Evolutionary conservation across 2,888 invertebrate genomes (phyloP), one percentile per base, ranked within the genome.

Genomic region (Drosophila quinaria): DNA sequence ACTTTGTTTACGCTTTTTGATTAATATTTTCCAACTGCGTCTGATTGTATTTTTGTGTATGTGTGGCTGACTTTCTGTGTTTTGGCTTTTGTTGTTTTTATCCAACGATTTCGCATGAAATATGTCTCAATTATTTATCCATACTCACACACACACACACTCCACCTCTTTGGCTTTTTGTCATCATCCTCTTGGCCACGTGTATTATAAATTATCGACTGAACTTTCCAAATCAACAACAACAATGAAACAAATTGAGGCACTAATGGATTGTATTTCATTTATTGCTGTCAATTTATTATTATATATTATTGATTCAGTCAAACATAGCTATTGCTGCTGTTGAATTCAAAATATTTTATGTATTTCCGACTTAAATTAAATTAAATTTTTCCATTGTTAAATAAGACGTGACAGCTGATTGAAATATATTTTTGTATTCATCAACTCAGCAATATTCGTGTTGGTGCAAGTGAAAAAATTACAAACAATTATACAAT

Each of bases 111-210:
- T 39, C 41, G 59, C 52, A 54, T 71, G 80, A 78, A 72, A 83
- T 86, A 80, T 83, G 66, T 74, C 87, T 83, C 70, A 80, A 89
- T 89, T 89, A 85, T 80, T 76, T 81, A 89, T 76, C 42, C 50
- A 72, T 70, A 42, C 13, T 35, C 46, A 65, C 33, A 54, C 22
- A 49, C 11, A 31, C 25, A 35, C 41, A 22, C 22, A 22, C 22
- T 47, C 22, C 13, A 31, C 29, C 5, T 22, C n/a, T 46, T 51
- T 41, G 25, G 29, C 33, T 51, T 29, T 4, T 46, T 22, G 46
- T 60, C 61, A 52, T 10, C 19, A 17, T 39, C 3, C 31, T 17
- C 19, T 15, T 46, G 11, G 9, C 6, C 31, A 51, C 22, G 10
- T 29, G 31, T 31, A 13, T 58, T 58, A 44, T 54, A 58, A 69